These are phyloP conservation scores for Willowsia nigromaculata DNA, from an alignment of 2,888 invertebrate species.

Conservation along the genomic window DNA sequence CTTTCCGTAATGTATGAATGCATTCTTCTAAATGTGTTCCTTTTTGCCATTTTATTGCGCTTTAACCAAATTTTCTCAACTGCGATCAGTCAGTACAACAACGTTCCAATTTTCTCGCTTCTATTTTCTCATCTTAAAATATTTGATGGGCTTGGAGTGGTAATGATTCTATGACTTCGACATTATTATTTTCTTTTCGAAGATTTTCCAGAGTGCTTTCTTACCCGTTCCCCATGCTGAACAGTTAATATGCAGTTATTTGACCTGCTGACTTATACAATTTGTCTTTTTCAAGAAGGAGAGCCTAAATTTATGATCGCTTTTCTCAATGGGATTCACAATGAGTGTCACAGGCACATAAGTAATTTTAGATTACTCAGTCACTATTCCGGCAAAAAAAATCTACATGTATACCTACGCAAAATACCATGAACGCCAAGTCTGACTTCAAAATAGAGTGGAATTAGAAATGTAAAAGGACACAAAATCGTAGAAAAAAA, in stretches of 20 bases:
- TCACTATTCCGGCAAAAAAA: background rate
- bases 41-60: constrained; percentile 2
- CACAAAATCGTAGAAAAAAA: too few species aligned
- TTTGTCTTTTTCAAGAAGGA: constrained; percentile 62
- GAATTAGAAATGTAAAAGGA: background rate
- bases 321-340: constrained; percentile 34
- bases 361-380: constrained; percentile 48
- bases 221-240: background rate
- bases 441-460: background rate
- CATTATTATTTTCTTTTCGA: constrained; percentile 8
- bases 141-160: background rate
- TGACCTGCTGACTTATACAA: constrained; percentile 66
- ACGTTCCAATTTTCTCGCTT: background rate
- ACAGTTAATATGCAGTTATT: constrained; percentile 64
- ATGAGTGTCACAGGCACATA: constrained; percentile 45
- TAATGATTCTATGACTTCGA: background rate
- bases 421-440: background rate
- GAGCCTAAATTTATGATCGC: constrained; percentile 55
- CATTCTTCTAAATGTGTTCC: background rate
- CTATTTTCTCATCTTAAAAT: background rate
- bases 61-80: background rate
- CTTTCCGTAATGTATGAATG: background rate
- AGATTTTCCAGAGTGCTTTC: background rate
- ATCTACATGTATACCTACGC: background rate
- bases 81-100: background rate